Base-by-base conservation (phyloP, 2,113 vertebrate species). In the Aix galericulata region DNA sequence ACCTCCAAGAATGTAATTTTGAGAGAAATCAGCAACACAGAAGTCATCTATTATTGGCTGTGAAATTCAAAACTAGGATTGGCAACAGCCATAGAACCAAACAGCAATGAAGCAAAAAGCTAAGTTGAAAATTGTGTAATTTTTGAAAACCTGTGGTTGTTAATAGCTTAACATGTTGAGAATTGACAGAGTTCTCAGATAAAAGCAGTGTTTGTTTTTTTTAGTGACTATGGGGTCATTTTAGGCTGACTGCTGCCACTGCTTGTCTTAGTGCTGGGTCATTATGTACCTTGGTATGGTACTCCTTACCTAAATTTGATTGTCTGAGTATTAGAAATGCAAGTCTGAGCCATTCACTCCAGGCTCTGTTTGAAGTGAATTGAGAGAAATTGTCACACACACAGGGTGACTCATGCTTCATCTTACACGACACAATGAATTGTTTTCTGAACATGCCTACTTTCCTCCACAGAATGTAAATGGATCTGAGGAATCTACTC, bases 401-500 rank as follows among this genome's bases (percentile, higher is more conserved):
- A 86, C 63, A 7, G 22, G n/a, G 38, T 91, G 88, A 91, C 63
- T 93, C 67, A 50, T 66, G n/a, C 63, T 80, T 69, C 59, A n/a
- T 34, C 36, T 62, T 27, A 0, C 3, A 48, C 76, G 53, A 73
- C 13, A 36, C 17, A 44, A 36, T 40, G 66, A 88, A 85, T 75
- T 68, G 32, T 40, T 82, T 53, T 93, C 82, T 58, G 75, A 95
- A 73, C 63, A 62, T 20, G 32, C n/a, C 67, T 58, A 0, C 63
- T 76, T 91, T 58, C 63, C 44, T 82, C 50, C n/a, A 15, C 59
- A 1, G 11, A 82, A 88, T 34, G 23, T 88, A 95, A 94, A 91
- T 81, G 83, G 83, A 90, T 89, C 71, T 88, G 29, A 44, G 87
- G 71, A 85, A 93, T 91, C 88, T 85, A 6, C 81, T 94, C 42